These are phyloP conservation scores for Phasianus colchicus DNA, from an alignment of 2,113 vertebrate genomes.

Conservation along the genomic window DNA sequence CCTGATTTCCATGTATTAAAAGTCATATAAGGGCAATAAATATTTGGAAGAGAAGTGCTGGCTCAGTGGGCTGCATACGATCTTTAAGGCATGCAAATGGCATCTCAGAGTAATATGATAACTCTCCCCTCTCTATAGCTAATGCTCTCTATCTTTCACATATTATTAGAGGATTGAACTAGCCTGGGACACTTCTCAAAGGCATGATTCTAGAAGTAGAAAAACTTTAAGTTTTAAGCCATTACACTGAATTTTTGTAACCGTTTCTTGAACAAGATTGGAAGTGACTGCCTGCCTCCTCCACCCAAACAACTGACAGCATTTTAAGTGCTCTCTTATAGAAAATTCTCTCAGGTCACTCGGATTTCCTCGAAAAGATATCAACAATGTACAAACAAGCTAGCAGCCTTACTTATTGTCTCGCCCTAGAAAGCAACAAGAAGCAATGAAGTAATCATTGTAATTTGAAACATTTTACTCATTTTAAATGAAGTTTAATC, in stretches of 20 bases:
- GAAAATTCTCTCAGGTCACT: neutral
- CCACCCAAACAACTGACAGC: neutral
- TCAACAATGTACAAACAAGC: neutral
- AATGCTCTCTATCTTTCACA: neutral
- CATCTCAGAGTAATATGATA: neutral
- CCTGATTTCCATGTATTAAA: neutral
- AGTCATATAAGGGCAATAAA: neutral
- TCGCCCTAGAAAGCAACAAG: neutral
- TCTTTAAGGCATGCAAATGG: neutral
- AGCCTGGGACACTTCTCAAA: neutral
- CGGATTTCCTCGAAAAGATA: neutral
- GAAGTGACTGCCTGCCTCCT: neutral
- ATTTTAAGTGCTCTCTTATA: neutral
- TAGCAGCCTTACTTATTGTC: neutral
- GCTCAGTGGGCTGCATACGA: neutral
- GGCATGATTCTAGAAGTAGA: neutral
- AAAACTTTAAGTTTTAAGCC: constrained; percentile 13
- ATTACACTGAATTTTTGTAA: neutral
- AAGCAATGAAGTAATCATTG: neutral
- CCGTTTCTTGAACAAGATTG: neutral
- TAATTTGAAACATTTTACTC: neutral
- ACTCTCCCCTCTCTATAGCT: neutral
- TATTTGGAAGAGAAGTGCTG: neutral
- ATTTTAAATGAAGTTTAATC: neutral
- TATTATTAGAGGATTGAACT: neutral